Evolutionary conservation across 2,797 vertebrate species (phyloP).

Genomic region (Alcedo quadribrachys): DNA sequence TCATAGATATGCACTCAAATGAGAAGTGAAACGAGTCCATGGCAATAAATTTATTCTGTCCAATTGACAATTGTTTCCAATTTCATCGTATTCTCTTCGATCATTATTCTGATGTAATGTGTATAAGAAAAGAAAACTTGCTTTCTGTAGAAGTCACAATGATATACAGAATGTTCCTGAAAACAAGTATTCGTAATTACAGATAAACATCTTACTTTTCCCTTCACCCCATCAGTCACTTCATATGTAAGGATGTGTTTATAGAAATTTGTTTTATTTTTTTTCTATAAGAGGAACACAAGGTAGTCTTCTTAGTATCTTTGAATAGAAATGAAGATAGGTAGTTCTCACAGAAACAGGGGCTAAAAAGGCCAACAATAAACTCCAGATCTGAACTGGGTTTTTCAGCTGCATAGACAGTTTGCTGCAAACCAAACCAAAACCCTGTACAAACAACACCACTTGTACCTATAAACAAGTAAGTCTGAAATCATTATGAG

Average conservation of each 20-base stretch:
- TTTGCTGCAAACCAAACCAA: background rate
- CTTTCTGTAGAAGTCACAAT: background rate
- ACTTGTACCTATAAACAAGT: background rate
- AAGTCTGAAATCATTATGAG: background rate
- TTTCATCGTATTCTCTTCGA: background rate
- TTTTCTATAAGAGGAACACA: background rate
- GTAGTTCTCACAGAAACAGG: background rate
- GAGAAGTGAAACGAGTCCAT: background rate
- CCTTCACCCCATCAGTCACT: background rate
- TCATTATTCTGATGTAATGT: background rate
- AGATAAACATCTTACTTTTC: background rate
- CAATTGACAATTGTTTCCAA: background rate
- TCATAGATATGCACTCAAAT: background rate
- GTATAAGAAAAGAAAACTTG: background rate
- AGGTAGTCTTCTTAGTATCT: background rate
- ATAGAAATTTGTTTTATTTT: background rate
- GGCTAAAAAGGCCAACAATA: background rate
- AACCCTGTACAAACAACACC: background rate
- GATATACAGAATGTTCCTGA: background rate
- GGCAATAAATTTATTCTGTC: background rate
- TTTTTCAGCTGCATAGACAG: background rate
- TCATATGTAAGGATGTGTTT: background rate
- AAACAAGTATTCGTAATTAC: background rate
- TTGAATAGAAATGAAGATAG: fast-evolving
- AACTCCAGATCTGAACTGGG: background rate